Percentiles rank a stretch among this genome's conserved stretches.
phyloP scores from a whole-genome alignment of 2,113 vertebrate species.

The Lophius piscatorius region DNA sequence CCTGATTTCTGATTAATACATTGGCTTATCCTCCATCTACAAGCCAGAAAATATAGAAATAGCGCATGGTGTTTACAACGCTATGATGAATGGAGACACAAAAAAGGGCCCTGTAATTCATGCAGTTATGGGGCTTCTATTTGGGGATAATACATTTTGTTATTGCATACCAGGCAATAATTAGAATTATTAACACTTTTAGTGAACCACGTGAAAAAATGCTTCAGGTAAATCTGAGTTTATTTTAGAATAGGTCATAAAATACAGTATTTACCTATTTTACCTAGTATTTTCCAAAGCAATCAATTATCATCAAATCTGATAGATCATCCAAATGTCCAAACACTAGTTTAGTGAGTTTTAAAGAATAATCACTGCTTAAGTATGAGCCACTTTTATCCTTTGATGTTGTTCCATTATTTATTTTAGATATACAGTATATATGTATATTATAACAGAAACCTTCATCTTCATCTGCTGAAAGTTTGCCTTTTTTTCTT shows the following conservation, averaged over 20 bases:
- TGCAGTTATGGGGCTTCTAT: conserved; percentile 34
- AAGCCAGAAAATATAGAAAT: conserved; percentile 44
- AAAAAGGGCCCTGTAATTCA: conserved; percentile 6
- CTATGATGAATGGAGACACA: conserved; percentile 21
- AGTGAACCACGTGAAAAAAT: conserved; percentile 17
- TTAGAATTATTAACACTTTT: conserved; percentile 14
- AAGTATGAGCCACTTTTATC: no score
- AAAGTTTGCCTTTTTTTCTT: no score
- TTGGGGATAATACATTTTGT: conserved; percentile 16
- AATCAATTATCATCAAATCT: no score
- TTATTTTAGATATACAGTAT: no score
- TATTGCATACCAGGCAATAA: conserved; percentile 8
- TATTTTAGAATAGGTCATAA: conserved; percentile 5
- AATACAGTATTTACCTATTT: no score
- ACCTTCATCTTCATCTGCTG: no score
- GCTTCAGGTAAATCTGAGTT: conserved; percentile 17
- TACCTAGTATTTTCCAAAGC: no score
- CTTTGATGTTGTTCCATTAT: no score
- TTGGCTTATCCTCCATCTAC: conserved; percentile 23
- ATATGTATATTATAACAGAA: no score
- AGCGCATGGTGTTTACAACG: conserved; percentile 23
- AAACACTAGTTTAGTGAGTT: no score
- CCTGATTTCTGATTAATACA: conserved; percentile 52
- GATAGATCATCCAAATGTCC: no score
- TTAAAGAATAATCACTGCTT: no score